Percentiles rank a stretch among this genome's conserved stretches.
Conservation (phyloP, 2,113 vertebrate genomes). For the Scartelaos histophorus region DNA sequence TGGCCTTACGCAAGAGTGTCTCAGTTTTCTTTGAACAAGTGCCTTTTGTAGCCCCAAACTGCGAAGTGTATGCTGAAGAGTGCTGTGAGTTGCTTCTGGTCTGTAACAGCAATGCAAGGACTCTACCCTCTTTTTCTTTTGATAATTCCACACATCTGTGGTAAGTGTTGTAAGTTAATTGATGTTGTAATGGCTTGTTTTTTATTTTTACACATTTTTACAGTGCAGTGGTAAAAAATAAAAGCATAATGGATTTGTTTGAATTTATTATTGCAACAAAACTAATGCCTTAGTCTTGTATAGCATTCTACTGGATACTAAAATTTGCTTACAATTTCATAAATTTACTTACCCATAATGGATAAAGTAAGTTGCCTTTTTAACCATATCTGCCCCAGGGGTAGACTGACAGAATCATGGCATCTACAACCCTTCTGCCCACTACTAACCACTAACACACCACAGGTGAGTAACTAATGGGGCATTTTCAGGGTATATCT, state of each 20-base stretch:
- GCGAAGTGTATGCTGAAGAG: constrained; percentile 19
- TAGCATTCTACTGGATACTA: neutral
- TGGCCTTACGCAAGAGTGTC: constrained; percentile 57
- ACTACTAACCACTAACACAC: no score
- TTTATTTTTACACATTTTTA: neutral
- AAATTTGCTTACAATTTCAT: neutral
- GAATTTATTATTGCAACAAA: neutral
- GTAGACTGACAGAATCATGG: neutral
- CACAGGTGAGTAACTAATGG: no score
- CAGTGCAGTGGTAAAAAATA: neutral
- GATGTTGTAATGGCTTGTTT: neutral
- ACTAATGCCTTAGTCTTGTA: neutral
- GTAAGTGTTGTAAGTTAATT: constrained; percentile 45
- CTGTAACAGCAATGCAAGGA: constrained; percentile 51
- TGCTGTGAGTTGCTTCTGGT: neutral
- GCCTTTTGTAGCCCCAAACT: constrained; percentile 23
- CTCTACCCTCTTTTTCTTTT: constrained; percentile 44
- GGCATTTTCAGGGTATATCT: no score
- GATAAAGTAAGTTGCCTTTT: neutral
- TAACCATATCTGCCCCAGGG: neutral
- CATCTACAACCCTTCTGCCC: no score
- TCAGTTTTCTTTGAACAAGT: constrained; percentile 24
- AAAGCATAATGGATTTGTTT: neutral
- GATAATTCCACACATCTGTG: constrained; percentile 40
- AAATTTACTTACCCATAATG: neutral